Evolutionary conservation across 1,140 invertebrate species (phyloP), one percentile per base, ranked within the genome.

Genomic region (Drosophila orena): DNA sequence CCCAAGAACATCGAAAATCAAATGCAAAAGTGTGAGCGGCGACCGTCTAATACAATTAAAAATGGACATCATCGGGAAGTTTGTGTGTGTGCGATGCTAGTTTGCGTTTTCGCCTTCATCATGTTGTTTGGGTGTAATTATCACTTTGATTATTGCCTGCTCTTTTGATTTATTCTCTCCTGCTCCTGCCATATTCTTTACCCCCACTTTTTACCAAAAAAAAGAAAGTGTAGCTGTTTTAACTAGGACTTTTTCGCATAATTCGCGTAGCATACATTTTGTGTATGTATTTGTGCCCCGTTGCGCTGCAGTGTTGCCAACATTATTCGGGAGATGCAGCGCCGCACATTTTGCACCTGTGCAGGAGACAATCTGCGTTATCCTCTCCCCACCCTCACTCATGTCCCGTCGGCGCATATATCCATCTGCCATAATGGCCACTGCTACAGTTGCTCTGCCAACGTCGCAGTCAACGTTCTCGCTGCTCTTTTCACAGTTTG

Each of bases 261-360:
- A 74, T 68, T 71, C 78, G 79, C 61, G 62, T 79, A 75, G 75
- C 71, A 86, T 86, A 83, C 42, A 88, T 88, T 81, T 88, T 88
- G 83, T 88, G 83, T 88, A 84, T 88, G 84, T 88, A 77, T 89
- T 86, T 71, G 79, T 83, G 42, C 42, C n/a, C 37, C 37, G 30
- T 38, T 38, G 12, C 37, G 62, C 69, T 71, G 76, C 74, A 81
- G 81, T 81, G 84, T 88, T 90, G 85, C 85, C 86, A 90, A 61
- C 75, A 74, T 66, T 68, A 68, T 68, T 68, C 57, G 61, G 56
- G 43, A 79, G 78, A 79, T 79, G 76, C 76, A 79, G 43, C 68
- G 55, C 57, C 55, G 68, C 74, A 60, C 49, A 61, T 73, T 81
- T 75, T 90, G 81, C 86, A 90, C 86, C 81, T 89, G 83, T 88